Base-by-base conservation (phyloP, 2,113 vertebrate genomes). In the Callorhinus ursinus region DNA sequence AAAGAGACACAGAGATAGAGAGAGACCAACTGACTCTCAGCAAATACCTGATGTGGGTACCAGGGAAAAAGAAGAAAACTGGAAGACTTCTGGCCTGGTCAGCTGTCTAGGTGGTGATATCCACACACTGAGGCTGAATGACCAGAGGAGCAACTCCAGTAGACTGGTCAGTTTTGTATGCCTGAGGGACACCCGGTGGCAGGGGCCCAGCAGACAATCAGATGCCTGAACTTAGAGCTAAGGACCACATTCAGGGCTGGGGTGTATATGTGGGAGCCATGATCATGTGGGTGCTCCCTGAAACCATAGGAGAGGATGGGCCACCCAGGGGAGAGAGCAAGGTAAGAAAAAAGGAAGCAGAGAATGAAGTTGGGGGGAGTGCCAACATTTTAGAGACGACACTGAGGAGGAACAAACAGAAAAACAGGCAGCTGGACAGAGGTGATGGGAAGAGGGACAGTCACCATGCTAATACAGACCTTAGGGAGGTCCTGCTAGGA, bases 171-270 rank as follows among this genome's bases (percentile, higher is more conserved):
- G 42, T 26, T 14, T 72, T 59, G 63, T 26, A 31, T 28, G n/a
- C 15, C 28, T 26, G 5, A 24, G 15, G 39, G 26, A 80, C 7
- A 19, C 26, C 28, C 0, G 0, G 59, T 31, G 2, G 11, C 26
- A 84, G 21, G 53, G 19, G 28, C 39, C 51, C 19, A 72, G 21
- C 2, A 53, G 81, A 33, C 28, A 49, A 36, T 53, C 26, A 7
- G 22, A 85, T 61, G 12, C n/a, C 28, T 77, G 28, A 51, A 82
- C 46, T 82, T 19, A 81, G 14, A 81, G 42, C 59, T 80, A 49
- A 87, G 16, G 22, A 46, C 51, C 8, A 49, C 0, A 0, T 65
- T 55, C 61, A 31, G 36, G 18, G 28, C 21, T 82, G 9, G 13
- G 3, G 36, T 55, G 42, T 36, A 59, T 24, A 31, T 39, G 3